phyloP scores from a whole-genome alignment of 2,888 invertebrate genomes.

The Cheilosia impressa region DNA sequence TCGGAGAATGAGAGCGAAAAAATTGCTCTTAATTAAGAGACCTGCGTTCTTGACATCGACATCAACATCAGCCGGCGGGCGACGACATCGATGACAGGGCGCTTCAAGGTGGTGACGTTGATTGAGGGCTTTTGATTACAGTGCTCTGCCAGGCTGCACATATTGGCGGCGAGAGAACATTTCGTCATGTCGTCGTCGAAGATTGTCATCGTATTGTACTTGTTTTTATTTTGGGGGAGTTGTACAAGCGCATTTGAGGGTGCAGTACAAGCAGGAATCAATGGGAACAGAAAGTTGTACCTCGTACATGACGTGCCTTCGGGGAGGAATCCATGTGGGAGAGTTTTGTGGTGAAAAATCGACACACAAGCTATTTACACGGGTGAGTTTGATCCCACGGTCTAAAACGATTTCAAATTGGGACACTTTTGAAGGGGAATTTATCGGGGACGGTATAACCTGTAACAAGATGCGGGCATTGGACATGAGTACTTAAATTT shows the following conservation, averaged over 20 bases:
- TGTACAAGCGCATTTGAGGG: constrained; percentile 14
- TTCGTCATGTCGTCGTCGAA: constrained; percentile 68
- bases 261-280: constrained; percentile 16
- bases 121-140: constrained; percentile 65
- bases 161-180: constrained; percentile 63
- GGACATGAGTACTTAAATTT: too few species aligned
- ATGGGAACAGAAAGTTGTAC: constrained; percentile 5
- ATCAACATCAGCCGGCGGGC: not conserved
- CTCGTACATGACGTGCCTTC: constrained; percentile 5
- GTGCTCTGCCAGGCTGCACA: constrained; percentile 28
- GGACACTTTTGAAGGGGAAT: not conserved
- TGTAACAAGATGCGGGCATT: too few species aligned
- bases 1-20: constrained; percentile 66
- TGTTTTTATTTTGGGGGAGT: constrained; percentile 5
- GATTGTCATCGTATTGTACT: constrained; percentile 55
- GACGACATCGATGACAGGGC: constrained; percentile 7
- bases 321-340: constrained; percentile 11
- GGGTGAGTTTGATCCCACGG: constrained; percentile 36
- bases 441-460: too few species aligned
- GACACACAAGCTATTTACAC: not conserved
- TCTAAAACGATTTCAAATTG: not conserved
- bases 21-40: constrained; percentile 70
- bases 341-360: not conserved
- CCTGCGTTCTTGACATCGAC: constrained; percentile 52
- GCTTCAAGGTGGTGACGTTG: constrained; percentile 59